Evolutionary conservation across 2,888 invertebrate genomes (phyloP), one percentile per base, ranked within the genome.

Genomic region (Willowsia nigromaculata): DNA sequence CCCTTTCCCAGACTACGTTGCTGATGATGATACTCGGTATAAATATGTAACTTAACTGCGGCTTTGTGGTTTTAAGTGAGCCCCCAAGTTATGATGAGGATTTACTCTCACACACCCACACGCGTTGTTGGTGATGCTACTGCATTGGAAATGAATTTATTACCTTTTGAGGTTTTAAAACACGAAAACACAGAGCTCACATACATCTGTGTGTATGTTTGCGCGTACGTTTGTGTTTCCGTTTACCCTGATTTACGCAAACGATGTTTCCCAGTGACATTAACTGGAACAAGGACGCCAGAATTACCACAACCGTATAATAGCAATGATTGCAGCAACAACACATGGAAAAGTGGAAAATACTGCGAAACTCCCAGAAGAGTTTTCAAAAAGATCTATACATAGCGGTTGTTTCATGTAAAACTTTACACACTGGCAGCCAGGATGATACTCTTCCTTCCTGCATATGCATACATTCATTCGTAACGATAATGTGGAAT

Each of bases 81-180:
- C 53, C 78, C 53, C 3, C 30, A 78, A 78, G 78, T 78, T 78
- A 78, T 78, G 78, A 78, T 33, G 78, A 43, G 71, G 53, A 30
- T 85, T 62, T 78, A 78, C 33, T 65, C 62, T 37, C 78, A 85
- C 78, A 85, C 78, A 85, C 65, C 62, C 62, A 78, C 50, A 78
- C 65, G 7, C 18, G 22, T 18, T 47, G 5, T 25, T 74, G 27
- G 4, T 47, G 47, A 22, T 71, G 22, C 0, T 74, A 18, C 78
- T 65, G 78, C 78, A 78, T 62, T 71, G 84, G 53, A 85, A 84
- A 85, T 74, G 74, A 85, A 85, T 74, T 85, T 85, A 85, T 74
- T 85, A 50, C 33, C 68, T 18, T 30, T 68, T 56, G 37, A 25
- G 74, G 84, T 74, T 85, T 74, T 33, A 33, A 78, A 78, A 53